These are phyloP conservation scores for Heliothis peltigera DNA, from an alignment of 2,888 invertebrate species.

Conservation along the genomic window DNA sequence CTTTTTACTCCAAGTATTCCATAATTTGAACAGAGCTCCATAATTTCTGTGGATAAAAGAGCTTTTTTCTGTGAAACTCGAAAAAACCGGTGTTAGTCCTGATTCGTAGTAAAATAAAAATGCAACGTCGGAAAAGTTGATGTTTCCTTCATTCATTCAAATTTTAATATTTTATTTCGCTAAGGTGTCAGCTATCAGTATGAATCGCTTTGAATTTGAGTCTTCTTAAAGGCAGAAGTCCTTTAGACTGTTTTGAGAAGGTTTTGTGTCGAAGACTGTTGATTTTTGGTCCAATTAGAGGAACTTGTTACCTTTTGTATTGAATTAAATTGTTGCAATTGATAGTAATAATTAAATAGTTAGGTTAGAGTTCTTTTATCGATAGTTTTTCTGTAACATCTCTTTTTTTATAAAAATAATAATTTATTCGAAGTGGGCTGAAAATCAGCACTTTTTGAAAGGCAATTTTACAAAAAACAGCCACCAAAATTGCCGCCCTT, in stretches of 20 bases:
- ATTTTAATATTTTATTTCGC: constrained; percentile 51
- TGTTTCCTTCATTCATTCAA: constrained; percentile 49
- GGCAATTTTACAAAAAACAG: no score
- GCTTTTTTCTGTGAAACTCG: constrained; percentile 37
- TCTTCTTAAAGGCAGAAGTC: background rate
- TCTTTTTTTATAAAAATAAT: no score
- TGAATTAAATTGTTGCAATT: no score
- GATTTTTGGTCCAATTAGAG: background rate
- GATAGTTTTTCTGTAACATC: no score
- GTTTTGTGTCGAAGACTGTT: background rate
- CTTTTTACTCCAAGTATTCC: constrained; percentile 37
- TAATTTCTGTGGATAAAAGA: constrained; percentile 60
- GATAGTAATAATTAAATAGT: no score
- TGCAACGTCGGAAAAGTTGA: constrained; percentile 48
- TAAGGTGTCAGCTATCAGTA: constrained; percentile 30
- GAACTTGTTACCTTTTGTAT: background rate
- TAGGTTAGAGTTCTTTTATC: no score
- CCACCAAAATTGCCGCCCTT: no score
- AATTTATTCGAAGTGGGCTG: no score
- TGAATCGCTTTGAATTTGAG: constrained; percentile 13
- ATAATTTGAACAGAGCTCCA: constrained; percentile 56
- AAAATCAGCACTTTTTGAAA: no score
- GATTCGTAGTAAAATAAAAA: constrained; percentile 55
- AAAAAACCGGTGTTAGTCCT: constrained; percentile 48
- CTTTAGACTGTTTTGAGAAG: constrained; percentile 2